Conservation (phyloP, 2,113 vertebrate species). For the Grallaria varia region DNA sequence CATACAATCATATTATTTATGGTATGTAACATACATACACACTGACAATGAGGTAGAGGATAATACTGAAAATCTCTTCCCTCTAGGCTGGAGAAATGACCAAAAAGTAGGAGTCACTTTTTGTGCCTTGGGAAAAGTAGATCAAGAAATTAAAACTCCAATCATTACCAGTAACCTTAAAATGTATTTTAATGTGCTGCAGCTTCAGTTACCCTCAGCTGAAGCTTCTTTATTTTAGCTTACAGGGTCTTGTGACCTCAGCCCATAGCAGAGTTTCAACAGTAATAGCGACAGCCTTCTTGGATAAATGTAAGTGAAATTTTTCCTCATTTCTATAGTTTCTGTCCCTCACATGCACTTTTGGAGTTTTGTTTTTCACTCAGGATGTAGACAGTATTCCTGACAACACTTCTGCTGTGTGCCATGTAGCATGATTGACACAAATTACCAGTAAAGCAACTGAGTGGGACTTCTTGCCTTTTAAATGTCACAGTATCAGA, state of each 20-base stretch:
- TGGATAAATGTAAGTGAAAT: slow-evolving; percentile 66
- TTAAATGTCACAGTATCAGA: not conserved
- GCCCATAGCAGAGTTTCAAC: slow-evolving; percentile 66
- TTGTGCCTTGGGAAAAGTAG: not conserved
- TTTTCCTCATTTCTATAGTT: slow-evolving; percentile 67
- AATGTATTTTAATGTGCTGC: slow-evolving; percentile 62
- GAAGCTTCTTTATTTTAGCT: slow-evolving; percentile 66
- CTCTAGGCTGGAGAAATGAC: slow-evolving; percentile 16
- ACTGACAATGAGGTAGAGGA: not conserved
- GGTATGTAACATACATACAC: not conserved
- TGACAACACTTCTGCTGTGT: not conserved
- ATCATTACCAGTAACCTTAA: slow-evolving; percentile 48
- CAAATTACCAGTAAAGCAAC: not conserved
- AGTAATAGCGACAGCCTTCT: slow-evolving; percentile 59
- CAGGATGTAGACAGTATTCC: slow-evolving; percentile 2
- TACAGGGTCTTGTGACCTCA: slow-evolving; percentile 69
- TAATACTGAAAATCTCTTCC: not conserved
- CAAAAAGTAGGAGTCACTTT: not conserved
- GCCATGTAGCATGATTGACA: not conserved
- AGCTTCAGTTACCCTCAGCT: slow-evolving; percentile 66
- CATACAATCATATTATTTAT: not conserved
- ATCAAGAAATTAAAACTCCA: slow-evolving; percentile 32
- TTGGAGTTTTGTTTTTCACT: slow-evolving; percentile 19
- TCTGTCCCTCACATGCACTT: slow-evolving; percentile 60
- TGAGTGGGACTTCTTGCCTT: slow-evolving; percentile 9